Conservation (phyloP, 2,113 vertebrate species). For the Brevimyrus niger region DNA sequence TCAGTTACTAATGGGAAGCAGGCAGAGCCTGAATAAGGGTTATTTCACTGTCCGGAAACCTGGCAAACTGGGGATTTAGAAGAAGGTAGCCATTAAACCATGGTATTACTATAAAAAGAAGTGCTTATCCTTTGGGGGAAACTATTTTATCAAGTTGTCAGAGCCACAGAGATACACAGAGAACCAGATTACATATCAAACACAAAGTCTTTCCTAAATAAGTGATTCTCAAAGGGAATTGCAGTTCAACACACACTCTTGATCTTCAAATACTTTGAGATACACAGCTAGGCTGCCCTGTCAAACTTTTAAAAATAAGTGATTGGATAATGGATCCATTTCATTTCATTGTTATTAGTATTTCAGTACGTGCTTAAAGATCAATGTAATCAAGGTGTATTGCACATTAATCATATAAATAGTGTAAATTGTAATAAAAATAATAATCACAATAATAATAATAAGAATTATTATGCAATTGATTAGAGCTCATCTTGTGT, state of each 20-base stretch:
- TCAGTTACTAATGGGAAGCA: neutral
- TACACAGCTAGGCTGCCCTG: neutral
- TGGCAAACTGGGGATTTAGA: neutral
- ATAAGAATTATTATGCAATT: neutral
- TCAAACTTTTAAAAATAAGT: neutral
- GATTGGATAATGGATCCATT: neutral
- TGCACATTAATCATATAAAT: neutral
- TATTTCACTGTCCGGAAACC: neutral
- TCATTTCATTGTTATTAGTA: neutral
- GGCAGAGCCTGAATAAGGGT: neutral
- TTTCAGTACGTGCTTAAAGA: neutral
- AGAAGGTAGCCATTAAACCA: neutral
- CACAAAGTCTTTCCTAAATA: neutral
- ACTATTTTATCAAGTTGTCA: neutral
- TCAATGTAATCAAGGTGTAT: neutral
- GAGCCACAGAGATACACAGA: neutral
- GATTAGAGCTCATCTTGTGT: too few relatives aligned
- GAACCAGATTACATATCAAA: slow-evolving; percentile 1
- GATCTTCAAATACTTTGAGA: neutral
- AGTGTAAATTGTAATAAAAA: neutral
- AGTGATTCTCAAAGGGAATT: neutral
- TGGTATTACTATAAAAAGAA: neutral
- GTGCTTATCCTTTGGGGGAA: neutral
- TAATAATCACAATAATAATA: neutral
- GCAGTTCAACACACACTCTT: neutral